phyloP scores from a whole-genome alignment of 1,140 invertebrate species.

The Sarcophaga peregrina region DNA sequence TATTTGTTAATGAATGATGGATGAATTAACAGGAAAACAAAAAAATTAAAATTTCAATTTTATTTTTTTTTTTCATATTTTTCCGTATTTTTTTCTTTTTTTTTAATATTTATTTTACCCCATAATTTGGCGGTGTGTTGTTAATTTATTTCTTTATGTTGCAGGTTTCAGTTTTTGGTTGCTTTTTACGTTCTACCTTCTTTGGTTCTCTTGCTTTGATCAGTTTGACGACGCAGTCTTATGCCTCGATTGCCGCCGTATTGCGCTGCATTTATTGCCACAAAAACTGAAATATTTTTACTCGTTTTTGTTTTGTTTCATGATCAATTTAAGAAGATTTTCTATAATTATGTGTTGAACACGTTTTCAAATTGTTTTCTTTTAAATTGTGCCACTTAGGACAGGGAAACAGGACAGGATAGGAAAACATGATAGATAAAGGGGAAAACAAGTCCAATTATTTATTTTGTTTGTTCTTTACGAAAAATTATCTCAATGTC shows the following conservation, averaged over 20 bases:
- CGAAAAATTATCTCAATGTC: too few species aligned
- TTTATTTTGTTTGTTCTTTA: neutral
- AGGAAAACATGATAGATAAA: neutral
- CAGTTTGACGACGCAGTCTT: neutral
- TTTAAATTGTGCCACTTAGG: neutral
- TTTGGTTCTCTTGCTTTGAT: neutral
- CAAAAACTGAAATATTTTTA: neutral
- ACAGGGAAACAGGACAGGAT: neutral
- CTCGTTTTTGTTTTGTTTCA: neutral
- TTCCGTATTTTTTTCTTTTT: neutral
- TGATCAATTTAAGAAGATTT: conserved; percentile 20
- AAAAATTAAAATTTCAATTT: neutral
- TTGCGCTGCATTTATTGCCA: too few species aligned
- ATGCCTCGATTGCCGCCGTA: too few species aligned
- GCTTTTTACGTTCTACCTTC: neutral
- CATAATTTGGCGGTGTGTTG: neutral
- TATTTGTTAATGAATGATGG: conserved; percentile 17
- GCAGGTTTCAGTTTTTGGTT: neutral
- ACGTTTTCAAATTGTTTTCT: conserved; percentile 10
- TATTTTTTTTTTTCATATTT: neutral
- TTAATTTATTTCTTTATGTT: neutral
- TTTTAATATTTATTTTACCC: neutral
- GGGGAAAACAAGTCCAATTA: neutral
- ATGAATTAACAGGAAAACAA: neutral
- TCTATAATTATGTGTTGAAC: conserved; percentile 27